Base-by-base conservation (phyloP, 2,797 vertebrate genomes). In the Sebastes variabilis region DNA sequence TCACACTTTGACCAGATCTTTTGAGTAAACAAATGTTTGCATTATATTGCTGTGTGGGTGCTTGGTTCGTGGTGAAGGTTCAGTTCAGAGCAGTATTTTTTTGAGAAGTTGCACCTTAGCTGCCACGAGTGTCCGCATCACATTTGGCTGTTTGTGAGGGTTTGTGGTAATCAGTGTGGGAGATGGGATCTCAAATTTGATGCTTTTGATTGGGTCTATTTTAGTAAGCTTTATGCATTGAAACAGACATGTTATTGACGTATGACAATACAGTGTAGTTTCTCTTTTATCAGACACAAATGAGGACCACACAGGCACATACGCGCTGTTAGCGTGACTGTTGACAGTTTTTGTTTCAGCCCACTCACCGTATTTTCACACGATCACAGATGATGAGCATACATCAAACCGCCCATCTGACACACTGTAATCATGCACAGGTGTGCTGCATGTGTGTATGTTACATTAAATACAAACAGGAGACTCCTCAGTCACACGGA, bases 81-180 rank as follows among this genome's bases (percentile, higher is more conserved):
- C n/a, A 70, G 64, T 22, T 83, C n/a, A 70, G 64, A 36, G 58
- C n/a, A 22, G 18, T 58, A 36, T 42, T 75, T 74, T 65, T 81
- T 58, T 11, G 8, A 14, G 14, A 55, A 18, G 25, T 34, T 49
- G 2, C 65, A 59, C 58, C 22, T 58, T n/a, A 30, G 42, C 27
- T 68, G 46, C 38, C 62, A 60, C 59, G n/a, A 32, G 7, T 29
- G 14, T 8, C 58, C 3, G 1, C n/a, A 52, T 74, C 4, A 29
- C 18, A 46, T 77, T 80, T 34, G 25, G 66, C 10, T 8, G 18
- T 20, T 74, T 68, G 9, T 46, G 42, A 16, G 42, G 42, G 38
- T 49, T 49, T 49, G 46, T 49, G 46, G 16, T 18, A 49, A 49
- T 49, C 46, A 20, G 46, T 49, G 18, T 49, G 12, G 49, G 52